phyloP scores from a whole-genome alignment of 2,888 invertebrate species.

The Dolomedes plantarius region DNA sequence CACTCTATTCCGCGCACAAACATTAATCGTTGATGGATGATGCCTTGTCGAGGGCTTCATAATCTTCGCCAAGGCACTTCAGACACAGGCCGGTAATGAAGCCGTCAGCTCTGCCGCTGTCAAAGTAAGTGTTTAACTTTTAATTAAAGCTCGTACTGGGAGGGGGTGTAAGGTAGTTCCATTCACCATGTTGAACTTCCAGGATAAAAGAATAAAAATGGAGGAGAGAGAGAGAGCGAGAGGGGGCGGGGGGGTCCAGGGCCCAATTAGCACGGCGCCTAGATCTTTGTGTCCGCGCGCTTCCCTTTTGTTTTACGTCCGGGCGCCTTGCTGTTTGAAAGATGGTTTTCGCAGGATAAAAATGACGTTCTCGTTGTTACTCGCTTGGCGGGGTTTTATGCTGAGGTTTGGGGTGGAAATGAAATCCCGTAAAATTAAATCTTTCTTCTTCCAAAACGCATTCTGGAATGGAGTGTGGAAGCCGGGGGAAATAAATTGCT shows the following conservation, averaged over 20 bases:
- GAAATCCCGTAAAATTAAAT: conserved; percentile 10
- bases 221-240: background rate
- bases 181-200: conserved; percentile 64
- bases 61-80: conserved; percentile 54
- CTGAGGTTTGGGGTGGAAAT: too few relatives aligned
- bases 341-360: conserved; percentile 39
- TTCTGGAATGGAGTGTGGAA: background rate
- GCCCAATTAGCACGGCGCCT: conserved; percentile 60
- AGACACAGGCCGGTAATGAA: conserved; percentile 51
- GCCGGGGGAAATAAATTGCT: background rate
- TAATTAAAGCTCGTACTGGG: conserved; percentile 58
- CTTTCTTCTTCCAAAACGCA: background rate
- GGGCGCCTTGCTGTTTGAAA: conserved; percentile 63
- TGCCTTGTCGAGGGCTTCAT: conserved; percentile 66
- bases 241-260: conserved; percentile 19
- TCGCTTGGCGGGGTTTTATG: background rate
- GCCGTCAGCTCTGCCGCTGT: conserved; percentile 62
- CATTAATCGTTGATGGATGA: conserved; percentile 71
- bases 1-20: conserved; percentile 61
- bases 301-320: conserved; percentile 56
- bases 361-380: conserved; percentile 9
- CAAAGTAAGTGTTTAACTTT: conserved; percentile 70
- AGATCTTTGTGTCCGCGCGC: conserved; percentile 47
- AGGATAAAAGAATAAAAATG: conserved; percentile 25
- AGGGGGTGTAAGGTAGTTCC: conserved; percentile 19